Conservation (phyloP, 2,888 invertebrate genomes). For the Leptinotarsa peninsularis region DNA sequence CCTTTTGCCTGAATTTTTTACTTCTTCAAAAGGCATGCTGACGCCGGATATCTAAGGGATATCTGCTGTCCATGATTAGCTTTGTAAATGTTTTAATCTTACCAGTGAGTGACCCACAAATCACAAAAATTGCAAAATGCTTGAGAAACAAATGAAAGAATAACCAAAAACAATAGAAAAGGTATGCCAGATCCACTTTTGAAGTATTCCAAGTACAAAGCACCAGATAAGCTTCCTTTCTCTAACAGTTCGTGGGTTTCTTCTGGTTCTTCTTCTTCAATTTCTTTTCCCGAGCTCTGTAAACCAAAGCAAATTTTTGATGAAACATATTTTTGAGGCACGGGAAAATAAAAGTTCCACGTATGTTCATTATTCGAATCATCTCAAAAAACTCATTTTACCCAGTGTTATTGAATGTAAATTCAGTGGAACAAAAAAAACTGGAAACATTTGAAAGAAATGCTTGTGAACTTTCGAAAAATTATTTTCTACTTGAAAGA, state of each 20-base stretch:
- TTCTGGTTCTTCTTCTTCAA: slow-evolving; percentile 65
- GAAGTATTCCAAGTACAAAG: slow-evolving; percentile 78
- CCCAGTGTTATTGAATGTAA: too few relatives aligned
- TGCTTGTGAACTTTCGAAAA: too few relatives aligned
- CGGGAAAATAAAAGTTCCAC: too few relatives aligned
- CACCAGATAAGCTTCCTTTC: slow-evolving; percentile 73
- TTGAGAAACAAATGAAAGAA: slow-evolving; percentile 76
- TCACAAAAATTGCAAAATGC: slow-evolving; percentile 77
- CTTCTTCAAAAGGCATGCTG: too few relatives aligned
- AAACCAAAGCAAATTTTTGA: neutral
- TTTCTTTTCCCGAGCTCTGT: slow-evolving; percentile 21
- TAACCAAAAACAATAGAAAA: slow-evolving; percentile 68
- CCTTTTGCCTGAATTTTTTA: too few relatives aligned
- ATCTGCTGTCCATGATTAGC: neutral
- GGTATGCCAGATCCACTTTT: slow-evolving; percentile 74
- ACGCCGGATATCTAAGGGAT: too few relatives aligned
- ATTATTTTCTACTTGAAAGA: too few relatives aligned
- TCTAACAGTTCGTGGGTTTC: slow-evolving; percentile 75
- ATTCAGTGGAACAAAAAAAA: too few relatives aligned
- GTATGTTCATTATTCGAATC: too few relatives aligned
- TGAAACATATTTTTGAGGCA: too few relatives aligned
- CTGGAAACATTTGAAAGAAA: too few relatives aligned
- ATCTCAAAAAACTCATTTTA: too few relatives aligned
- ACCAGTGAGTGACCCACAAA: slow-evolving; percentile 85
- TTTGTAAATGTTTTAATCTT: slow-evolving; percentile 47